phyloP scores from a whole-genome alignment of 2,797 vertebrate species.

The Echeneis naucrates region DNA sequence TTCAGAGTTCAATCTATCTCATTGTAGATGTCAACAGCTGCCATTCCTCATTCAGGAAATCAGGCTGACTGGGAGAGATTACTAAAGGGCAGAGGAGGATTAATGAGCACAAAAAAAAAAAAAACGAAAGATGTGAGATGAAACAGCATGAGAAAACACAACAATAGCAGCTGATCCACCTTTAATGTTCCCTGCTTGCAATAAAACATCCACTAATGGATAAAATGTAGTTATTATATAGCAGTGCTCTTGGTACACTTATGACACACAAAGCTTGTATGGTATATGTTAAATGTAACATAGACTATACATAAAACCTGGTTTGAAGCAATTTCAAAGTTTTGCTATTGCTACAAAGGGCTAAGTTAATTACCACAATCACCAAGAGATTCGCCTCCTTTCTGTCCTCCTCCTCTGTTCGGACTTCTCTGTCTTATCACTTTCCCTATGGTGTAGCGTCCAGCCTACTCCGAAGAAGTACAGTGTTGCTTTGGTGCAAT shows the following conservation, averaged over 20 bases:
- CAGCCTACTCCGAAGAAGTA: no score
- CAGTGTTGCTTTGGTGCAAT: no score
- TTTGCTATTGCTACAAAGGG: no score
- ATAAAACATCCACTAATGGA: background rate
- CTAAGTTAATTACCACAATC: no score
- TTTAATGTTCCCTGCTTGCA: conserved; percentile 8
- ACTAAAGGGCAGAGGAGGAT: conserved; percentile 70
- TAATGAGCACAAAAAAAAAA: conserved; percentile 49
- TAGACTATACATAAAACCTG: no score
- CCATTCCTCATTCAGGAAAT: conserved; percentile 63
- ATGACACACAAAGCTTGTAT: background rate
- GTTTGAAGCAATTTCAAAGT: no score
- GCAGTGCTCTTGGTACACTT: background rate
- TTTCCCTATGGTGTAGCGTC: no score
- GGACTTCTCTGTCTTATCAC: no score
- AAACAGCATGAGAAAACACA: conserved; percentile 33
- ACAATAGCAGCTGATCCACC: background rate
- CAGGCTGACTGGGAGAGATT: conserved; percentile 66
- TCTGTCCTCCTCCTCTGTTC: no score
- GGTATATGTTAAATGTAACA: no score
- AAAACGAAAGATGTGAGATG: conserved; percentile 37
- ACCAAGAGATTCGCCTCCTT: no score
- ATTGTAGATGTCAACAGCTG: conserved; percentile 72
- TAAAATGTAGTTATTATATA: background rate
- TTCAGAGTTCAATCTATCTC: conserved; percentile 64